Evolutionary conservation across 2,888 invertebrate genomes (phyloP).

Genomic region (Scaptomyza tumidula): DNA sequence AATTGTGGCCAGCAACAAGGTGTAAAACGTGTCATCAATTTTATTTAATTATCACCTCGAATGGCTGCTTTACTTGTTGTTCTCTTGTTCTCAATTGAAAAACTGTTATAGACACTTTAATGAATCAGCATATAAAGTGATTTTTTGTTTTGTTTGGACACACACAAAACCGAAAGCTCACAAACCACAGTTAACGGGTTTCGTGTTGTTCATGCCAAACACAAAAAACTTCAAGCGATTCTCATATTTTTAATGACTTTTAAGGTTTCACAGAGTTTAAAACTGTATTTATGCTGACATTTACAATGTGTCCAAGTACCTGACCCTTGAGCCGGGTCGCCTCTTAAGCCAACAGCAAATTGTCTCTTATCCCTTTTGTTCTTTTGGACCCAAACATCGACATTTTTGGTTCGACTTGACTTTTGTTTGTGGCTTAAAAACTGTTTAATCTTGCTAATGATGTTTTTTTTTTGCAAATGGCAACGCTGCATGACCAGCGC

Average conservation of each 20-base stretch:
- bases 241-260: constrained; percentile 57
- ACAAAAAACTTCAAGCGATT: constrained; percentile 22
- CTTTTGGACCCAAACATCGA: neutral
- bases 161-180: neutral
- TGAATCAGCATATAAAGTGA: constrained; percentile 16
- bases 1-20: constrained; percentile 13
- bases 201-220: constrained; percentile 17
- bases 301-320: constrained; percentile 39
- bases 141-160: neutral
- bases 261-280: constrained; percentile 33
- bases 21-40: constrained; percentile 36
- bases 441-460: constrained; percentile 63
- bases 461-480: constrained; percentile 47
- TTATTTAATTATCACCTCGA: constrained; percentile 31
- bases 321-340: constrained; percentile 35
- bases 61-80: constrained; percentile 2
- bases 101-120: constrained; percentile 18
- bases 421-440: constrained; percentile 16
- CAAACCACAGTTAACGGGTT: constrained; percentile 1
- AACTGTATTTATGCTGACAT: constrained; percentile 27
- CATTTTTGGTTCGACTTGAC: constrained; percentile 2
- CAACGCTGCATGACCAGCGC: constrained; percentile 66
- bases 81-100: neutral
- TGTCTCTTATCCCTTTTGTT: constrained; percentile 3
- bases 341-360: constrained; percentile 17